Evolutionary conservation across 2,113 vertebrate species (phyloP), one percentile per base, ranked within the genome.

Genomic region (Takifugu flavidus): DNA sequence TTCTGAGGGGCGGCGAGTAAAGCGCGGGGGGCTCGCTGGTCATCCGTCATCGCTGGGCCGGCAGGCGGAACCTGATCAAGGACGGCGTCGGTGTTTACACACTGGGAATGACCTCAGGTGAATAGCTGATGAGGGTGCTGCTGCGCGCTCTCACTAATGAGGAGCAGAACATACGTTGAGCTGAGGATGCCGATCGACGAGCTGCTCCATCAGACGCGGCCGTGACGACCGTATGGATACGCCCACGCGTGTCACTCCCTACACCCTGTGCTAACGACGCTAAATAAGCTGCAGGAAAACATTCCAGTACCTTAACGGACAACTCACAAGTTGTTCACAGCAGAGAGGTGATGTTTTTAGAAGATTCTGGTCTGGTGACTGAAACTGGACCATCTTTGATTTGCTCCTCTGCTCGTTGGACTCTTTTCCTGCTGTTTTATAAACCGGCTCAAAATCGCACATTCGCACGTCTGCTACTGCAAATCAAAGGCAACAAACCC

Each of bases 61-160:
- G 29, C 76, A 65, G 73, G 60, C 59, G 56, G 70, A 84, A 70
- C 79, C 70, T 74, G 62, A 83, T 82, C 78, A 75, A 82, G 83
- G 80, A 59, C 62, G 47, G 79, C 71, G 67, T 74, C 56, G 70
- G 67, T 87, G 70, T 85, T 83, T 83, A 76, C 80, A 79, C 64
- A 68, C 47, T 74, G 77, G 68, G 76, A 78, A 82, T 83, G 44
- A 77, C 74, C 66, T 72, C 34, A 15, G 67, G 62, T 73, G 65
- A 80, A 72, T 77, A 68, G 74, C 53, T 71, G 73, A 83, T 65
- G 46, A n/a, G 53, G 52, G n/a, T 44, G 20, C 20, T 20, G 20
- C 20, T 20, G 20, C 20, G 20, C 20, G 20, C 20, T 70, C 53
- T 68, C 67, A 56, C 53, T 62, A 72, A 65, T 70, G 73, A 67